A percentile compares a stretch with the other conserved stretches of the same genome.
Conservation (phyloP, 2,888 invertebrate species). For the Omphaloscelis lunosa region DNA sequence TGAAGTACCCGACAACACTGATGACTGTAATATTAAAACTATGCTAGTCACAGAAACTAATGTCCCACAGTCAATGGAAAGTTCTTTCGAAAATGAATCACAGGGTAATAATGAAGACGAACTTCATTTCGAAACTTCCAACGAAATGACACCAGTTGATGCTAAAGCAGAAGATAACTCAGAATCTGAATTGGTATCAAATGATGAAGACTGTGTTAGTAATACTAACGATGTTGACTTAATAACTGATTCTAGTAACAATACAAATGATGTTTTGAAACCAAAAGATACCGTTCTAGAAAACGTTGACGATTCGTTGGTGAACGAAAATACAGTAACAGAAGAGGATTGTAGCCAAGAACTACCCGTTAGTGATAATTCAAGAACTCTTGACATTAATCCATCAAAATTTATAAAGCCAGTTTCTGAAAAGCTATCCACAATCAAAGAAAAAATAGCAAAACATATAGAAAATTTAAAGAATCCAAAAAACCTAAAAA, state of each 20-base stretch:
- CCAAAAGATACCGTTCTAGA: slow-evolving; percentile 19
- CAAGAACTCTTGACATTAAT: slow-evolving; percentile 8
- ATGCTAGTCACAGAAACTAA: slow-evolving; percentile 5
- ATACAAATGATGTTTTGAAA: slow-evolving; percentile 19
- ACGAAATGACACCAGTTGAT: not conserved
- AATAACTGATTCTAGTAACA: slow-evolving; percentile 50
- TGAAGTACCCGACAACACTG: slow-evolving; percentile 13
- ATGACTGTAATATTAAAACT: slow-evolving; percentile 20
- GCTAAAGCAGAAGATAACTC: not conserved
- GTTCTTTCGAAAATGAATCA: slow-evolving; percentile 1
- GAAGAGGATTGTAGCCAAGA: slow-evolving; percentile 30
- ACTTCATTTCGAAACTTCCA: not conserved
- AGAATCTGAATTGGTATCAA: slow-evolving; percentile 11
- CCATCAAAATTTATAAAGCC: slow-evolving; percentile 22
- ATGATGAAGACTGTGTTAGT: slow-evolving; percentile 19
- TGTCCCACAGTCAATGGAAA: slow-evolving; percentile 22
- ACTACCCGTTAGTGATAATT: not conserved
- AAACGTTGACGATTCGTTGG: slow-evolving; percentile 32
- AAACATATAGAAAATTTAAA: slow-evolving; percentile 71
- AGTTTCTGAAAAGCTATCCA: slow-evolving; percentile 56
- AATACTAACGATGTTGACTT: slow-evolving; percentile 34
- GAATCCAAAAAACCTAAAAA: slow-evolving; percentile 36
- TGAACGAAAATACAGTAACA: slow-evolving; percentile 3
- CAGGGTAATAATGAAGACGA: slow-evolving; percentile 6
- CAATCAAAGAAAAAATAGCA: slow-evolving; percentile 70